phyloP scores from a whole-genome alignment of 2,113 vertebrate species.

The Chionodraco myersi region DNA sequence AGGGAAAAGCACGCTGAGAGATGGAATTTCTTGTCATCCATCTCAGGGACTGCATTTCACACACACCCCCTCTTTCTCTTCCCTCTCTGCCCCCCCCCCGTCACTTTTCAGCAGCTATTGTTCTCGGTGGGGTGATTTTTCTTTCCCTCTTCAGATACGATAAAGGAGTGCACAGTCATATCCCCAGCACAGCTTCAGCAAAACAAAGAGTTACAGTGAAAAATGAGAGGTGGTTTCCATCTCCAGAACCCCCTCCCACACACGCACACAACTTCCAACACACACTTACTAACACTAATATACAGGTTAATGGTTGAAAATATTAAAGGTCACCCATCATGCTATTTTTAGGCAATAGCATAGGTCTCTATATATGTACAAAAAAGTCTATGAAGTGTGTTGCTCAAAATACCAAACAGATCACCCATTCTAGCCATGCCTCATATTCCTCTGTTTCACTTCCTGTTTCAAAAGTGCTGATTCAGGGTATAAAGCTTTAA shows the following conservation, averaged over 20 bases:
- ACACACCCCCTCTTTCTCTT: neutral
- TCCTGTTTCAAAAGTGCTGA: too few relatives aligned
- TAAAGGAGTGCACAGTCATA: slow-evolving; percentile 65
- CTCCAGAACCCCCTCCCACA: neutral
- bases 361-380: too few relatives aligned
- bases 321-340: too few relatives aligned
- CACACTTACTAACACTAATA: neutral
- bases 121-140: slow-evolving; percentile 59
- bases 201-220: slow-evolving; percentile 63
- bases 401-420: too few relatives aligned
- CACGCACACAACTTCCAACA: neutral
- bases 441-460: too few relatives aligned
- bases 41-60: slow-evolving; percentile 44
- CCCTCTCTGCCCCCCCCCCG: neutral
- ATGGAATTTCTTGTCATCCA: slow-evolving; percentile 58
- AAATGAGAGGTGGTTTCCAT: slow-evolving; percentile 57
- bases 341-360: too few relatives aligned
- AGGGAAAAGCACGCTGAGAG: slow-evolving; percentile 32
- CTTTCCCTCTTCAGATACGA: slow-evolving; percentile 52
- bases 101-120: slow-evolving; percentile 70
- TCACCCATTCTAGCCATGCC: too few relatives aligned
- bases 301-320: slow-evolving; percentile 34
- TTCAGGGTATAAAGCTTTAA: too few relatives aligned
- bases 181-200: slow-evolving; percentile 48
- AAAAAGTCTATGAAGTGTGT: too few relatives aligned